Conservation (phyloP, 2,797 vertebrate species). For the Pempheris klunzingeri region DNA sequence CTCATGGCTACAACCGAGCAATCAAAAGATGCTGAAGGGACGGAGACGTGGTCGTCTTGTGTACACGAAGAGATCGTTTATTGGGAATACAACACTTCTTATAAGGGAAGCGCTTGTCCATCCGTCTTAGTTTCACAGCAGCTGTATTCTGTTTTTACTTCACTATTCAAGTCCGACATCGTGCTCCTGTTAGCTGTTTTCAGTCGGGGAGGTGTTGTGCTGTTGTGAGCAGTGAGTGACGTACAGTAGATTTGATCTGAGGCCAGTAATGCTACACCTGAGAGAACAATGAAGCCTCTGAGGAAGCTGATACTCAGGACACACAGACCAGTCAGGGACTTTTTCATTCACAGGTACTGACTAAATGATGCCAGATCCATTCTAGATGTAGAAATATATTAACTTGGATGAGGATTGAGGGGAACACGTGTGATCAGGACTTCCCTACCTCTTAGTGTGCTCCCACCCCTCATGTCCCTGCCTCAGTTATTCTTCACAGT, state of each 20-base stretch:
- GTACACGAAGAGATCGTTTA: too few species aligned
- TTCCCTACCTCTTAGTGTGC: neutral
- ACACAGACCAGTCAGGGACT: neutral
- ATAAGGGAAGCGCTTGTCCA: too few species aligned
- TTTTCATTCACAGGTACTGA: neutral
- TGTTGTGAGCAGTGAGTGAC: neutral
- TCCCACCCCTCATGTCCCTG: neutral
- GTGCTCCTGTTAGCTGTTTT: neutral
- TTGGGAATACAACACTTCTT: too few species aligned
- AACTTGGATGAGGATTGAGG: neutral
- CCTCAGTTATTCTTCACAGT: constrained; percentile 8
- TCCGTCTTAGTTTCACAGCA: too few species aligned
- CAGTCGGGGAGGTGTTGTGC: neutral
- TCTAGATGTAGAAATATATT: too few species aligned
- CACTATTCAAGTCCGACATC: neutral
- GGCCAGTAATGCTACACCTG: too few species aligned
- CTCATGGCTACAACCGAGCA: too few species aligned
- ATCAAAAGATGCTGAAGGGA: too few species aligned
- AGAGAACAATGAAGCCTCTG: too few species aligned
- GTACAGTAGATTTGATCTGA: too few species aligned
- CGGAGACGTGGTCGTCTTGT: too few species aligned
- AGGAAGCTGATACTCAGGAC: neutral
- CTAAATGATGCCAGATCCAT: neutral
- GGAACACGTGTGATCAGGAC: constrained; percentile 1
- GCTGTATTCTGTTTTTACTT: neutral